These are phyloP conservation scores for Sylvicola cinctus DNA, from an alignment of 2,888 invertebrate species.

Conservation along the genomic window DNA sequence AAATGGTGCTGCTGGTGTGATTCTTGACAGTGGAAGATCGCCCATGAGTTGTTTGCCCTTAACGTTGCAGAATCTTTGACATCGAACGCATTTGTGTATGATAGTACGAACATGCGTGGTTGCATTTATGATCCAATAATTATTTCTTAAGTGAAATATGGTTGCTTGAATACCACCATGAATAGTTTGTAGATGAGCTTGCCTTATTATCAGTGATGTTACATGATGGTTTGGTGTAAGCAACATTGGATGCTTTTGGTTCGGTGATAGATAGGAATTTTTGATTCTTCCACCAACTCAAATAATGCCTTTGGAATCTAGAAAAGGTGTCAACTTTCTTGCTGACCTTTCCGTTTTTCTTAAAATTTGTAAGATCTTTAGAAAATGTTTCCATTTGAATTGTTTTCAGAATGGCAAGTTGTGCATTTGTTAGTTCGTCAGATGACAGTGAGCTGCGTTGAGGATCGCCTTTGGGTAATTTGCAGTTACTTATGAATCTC, in stretches of 20 bases:
- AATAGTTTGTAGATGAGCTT: too few relatives aligned
- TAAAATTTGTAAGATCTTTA: too few relatives aligned
- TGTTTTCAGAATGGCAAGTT: too few relatives aligned
- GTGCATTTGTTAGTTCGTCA: too few relatives aligned
- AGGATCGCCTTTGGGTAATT: too few relatives aligned
- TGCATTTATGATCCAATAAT: constrained; percentile 10
- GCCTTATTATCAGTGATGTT: too few relatives aligned
- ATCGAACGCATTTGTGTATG: constrained; percentile 7
- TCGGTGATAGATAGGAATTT: background rate
- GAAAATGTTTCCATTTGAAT: too few relatives aligned
- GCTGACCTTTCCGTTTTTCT: background rate
- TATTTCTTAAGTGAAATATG: constrained; percentile 6
- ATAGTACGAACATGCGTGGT: constrained; percentile 4
- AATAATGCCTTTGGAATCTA: background rate
- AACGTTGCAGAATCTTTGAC: constrained; percentile 3
- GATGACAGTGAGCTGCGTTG: too few relatives aligned
- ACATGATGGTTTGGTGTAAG: too few relatives aligned
- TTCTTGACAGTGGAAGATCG: constrained; percentile 10
- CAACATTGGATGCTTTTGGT: too few relatives aligned
- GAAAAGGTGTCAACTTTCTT: background rate
- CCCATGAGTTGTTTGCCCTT: constrained; percentile 11
- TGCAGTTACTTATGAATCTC: too few relatives aligned
- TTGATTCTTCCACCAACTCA: constrained; percentile 1
- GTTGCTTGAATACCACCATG: constrained; percentile 10
- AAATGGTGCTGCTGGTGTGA: constrained; percentile 8